Evolutionary conservation across 2,888 invertebrate genomes (phyloP).

Genomic region (Noctua comes): DNA sequence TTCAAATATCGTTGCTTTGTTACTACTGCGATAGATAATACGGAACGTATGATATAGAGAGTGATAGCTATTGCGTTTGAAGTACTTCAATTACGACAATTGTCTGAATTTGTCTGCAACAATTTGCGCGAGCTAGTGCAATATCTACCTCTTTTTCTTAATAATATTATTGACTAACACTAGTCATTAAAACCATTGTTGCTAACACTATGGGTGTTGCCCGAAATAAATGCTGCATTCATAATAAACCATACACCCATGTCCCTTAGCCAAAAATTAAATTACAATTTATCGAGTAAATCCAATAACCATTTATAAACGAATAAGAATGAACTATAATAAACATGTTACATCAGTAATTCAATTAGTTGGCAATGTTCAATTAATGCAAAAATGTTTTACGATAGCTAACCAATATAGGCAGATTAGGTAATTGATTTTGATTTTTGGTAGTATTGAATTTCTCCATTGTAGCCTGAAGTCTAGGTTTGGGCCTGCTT

Average conservation of each 20-base stretch:
- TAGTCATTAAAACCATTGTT: too few relatives aligned
- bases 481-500: neutral
- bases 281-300: conserved; percentile 16
- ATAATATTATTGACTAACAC: too few relatives aligned
- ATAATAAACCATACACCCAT: neutral
- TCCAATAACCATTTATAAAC: conserved; percentile 30
- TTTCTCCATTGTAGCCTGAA: neutral
- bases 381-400: conserved; percentile 20
- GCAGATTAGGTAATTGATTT: conserved; percentile 2
- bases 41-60: too few relatives aligned
- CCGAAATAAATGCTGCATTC: neutral
- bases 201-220: too few relatives aligned
- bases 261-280: neutral
- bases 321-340: neutral
- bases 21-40: too few relatives aligned
- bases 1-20: too few relatives aligned
- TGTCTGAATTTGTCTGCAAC: too few relatives aligned
- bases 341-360: conserved; percentile 11
- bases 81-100: too few relatives aligned
- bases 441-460: neutral
- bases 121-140: too few relatives aligned
- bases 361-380: conserved; percentile 13
- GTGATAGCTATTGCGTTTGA: too few relatives aligned
- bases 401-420: neutral
- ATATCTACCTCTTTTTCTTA: too few relatives aligned